phyloP scores from a whole-genome alignment of 2,797 vertebrate genomes.

The Synaphobranchus kaupii region DNA sequence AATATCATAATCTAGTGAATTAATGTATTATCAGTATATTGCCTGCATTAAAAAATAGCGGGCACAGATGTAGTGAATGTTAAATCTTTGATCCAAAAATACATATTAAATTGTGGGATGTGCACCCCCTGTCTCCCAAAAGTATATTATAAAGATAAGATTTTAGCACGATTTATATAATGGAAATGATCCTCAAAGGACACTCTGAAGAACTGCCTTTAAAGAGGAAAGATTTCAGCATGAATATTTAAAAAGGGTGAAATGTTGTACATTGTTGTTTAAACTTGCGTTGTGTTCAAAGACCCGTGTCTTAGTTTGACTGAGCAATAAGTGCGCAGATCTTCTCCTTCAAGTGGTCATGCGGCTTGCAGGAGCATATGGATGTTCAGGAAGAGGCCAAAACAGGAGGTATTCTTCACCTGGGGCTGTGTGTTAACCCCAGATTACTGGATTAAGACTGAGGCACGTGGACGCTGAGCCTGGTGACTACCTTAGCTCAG shows the following conservation, averaged over 20 bases:
- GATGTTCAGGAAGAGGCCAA: conserved; percentile 53
- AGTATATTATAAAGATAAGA: not conserved
- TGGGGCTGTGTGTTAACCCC: conserved; percentile 66
- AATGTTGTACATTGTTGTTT: not conserved
- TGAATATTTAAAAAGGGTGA: not conserved
- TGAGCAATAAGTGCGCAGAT: not conserved
- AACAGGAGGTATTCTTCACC: conserved; percentile 67
- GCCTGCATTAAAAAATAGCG: not conserved
- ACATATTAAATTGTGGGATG: conserved; percentile 24
- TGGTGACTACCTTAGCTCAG: conserved; percentile 64
- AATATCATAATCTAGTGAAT: conserved; percentile 23
- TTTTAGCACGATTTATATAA: not conserved
- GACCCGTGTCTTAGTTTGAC: not conserved
- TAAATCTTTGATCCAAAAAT: conserved; percentile 8
- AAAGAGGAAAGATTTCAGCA: not conserved
- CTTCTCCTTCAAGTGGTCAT: not conserved
- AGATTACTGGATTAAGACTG: conserved; percentile 70
- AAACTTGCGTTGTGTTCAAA: not conserved
- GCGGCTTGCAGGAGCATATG: not conserved
- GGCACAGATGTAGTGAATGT: conserved; percentile 5
- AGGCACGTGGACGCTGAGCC: conserved; percentile 67
- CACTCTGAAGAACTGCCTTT: not conserved
- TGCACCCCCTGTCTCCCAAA: not conserved
- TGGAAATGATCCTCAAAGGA: not conserved
- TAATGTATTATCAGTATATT: conserved; percentile 15